A percentile compares a stretch with the other conserved stretches of the same genome.
Evolutionary conservation across 2,888 invertebrate genomes (phyloP).

Genomic region (Dasysyrphus tricinctus): DNA sequence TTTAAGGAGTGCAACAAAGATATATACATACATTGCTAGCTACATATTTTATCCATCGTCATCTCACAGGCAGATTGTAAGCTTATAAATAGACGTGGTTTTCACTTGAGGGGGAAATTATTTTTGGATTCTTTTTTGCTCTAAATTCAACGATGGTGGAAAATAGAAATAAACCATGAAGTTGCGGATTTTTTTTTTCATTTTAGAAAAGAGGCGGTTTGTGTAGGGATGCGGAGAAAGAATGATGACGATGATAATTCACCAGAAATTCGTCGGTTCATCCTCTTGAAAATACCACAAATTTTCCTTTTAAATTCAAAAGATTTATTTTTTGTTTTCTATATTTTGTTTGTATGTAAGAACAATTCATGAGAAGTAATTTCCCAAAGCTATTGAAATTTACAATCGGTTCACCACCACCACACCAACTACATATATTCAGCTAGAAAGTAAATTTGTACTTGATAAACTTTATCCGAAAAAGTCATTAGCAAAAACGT

Average conservation of each 20-base stretch:
- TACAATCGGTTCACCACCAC: too few species aligned
- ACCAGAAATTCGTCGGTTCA: constrained; percentile 16
- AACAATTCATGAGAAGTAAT: neutral
- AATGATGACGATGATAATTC: neutral
- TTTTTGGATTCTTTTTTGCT: constrained; percentile 28
- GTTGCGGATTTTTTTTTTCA: neutral
- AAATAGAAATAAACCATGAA: constrained; percentile 3
- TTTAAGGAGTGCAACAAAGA: constrained; percentile 21
- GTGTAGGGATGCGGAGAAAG: neutral
- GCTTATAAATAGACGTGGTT: constrained; percentile 29
- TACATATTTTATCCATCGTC: neutral
- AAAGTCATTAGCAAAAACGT: constrained; percentile 23
- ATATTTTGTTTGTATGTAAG: neutral
- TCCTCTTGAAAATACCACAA: neutral
- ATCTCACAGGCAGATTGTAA: neutral
- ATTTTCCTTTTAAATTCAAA: neutral
- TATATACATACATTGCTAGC: neutral
- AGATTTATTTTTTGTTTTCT: neutral
- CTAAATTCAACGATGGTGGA: constrained; percentile 9
- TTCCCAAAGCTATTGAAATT: constrained; percentile 20
- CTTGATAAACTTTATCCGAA: constrained; percentile 14
- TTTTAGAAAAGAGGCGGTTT: neutral
- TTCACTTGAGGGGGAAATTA: constrained; percentile 26
- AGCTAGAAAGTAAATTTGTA: neutral
- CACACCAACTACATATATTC: neutral